Conservation (phyloP, 2,888 invertebrate species). For the Acronicta leporina region DNA sequence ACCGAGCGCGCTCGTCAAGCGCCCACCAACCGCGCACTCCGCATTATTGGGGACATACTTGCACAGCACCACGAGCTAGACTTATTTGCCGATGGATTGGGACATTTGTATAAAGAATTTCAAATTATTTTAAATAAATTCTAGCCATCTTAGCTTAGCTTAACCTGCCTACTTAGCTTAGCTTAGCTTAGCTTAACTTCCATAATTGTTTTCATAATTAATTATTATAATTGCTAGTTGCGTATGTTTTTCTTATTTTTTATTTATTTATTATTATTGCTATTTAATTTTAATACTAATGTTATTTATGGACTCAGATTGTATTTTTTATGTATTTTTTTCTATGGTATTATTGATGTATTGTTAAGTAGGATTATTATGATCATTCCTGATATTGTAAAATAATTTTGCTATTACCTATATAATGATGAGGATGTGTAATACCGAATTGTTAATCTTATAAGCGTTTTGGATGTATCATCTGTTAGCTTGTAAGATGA, state of each 20-base stretch:
- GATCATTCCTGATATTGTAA: conserved; percentile 1
- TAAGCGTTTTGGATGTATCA: conserved; percentile 2
- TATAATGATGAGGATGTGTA: neutral
- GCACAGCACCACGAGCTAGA: conserved; percentile 18
- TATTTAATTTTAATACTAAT: too few relatives aligned
- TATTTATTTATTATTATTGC: neutral
- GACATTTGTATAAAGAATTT: neutral
- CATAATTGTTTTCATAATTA: too few relatives aligned
- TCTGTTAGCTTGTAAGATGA: conserved; percentile 3
- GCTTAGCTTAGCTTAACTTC: too few relatives aligned
- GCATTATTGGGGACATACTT: conserved; percentile 18
- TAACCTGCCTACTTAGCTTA: too few relatives aligned
- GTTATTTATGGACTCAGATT: too few relatives aligned
- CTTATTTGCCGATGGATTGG: conserved; percentile 20
- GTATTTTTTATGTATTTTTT: neutral
- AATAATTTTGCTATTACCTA: conserved; percentile 2
- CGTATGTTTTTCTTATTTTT: too few relatives aligned
- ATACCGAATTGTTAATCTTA: neutral
- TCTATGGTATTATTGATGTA: neutral
- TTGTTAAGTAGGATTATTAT: neutral
- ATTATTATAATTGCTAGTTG: too few relatives aligned
- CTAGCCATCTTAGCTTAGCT: too few relatives aligned
- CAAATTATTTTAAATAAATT: conserved; percentile 1
- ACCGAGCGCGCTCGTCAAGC: conserved; percentile 8
- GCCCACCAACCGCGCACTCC: conserved; percentile 17